phyloP scores from a whole-genome alignment of 1,140 invertebrate genomes.

The Lasioglossum baleicum region DNA sequence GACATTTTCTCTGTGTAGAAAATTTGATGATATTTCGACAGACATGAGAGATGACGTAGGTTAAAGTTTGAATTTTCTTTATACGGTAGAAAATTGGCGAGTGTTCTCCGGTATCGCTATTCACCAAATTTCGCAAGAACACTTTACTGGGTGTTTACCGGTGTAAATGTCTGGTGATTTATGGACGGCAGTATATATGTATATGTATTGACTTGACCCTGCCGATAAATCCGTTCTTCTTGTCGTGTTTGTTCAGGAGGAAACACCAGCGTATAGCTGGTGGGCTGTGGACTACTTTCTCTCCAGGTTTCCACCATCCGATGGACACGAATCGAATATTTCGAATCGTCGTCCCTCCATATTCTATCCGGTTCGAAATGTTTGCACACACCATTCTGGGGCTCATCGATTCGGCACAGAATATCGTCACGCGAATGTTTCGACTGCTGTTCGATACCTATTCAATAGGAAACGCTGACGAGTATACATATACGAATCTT shows the following conservation, averaged over 20 bases:
- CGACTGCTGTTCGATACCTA: background rate
- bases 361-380: background rate
- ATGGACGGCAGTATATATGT: background rate
- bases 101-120: no score
- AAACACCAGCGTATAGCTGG: background rate
- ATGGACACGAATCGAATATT: background rate
- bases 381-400: background rate
- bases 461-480: no score
- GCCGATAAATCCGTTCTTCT: conserved; percentile 30
- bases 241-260: conserved; percentile 23
- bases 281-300: background rate
- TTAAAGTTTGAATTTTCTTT: no score
- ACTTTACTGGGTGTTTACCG: no score
- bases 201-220: background rate
- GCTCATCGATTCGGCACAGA: background rate
- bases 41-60: no score
- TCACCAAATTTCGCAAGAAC: no score
- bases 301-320: background rate
- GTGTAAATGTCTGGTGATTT: no score
- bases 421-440: no score
- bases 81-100: no score
- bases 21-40: no score
- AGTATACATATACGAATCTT: no score
- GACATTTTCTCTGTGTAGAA: no score
- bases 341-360: background rate